phyloP scores from a whole-genome alignment of 2,797 vertebrate species.

The Tauraco hartlaubi region DNA sequence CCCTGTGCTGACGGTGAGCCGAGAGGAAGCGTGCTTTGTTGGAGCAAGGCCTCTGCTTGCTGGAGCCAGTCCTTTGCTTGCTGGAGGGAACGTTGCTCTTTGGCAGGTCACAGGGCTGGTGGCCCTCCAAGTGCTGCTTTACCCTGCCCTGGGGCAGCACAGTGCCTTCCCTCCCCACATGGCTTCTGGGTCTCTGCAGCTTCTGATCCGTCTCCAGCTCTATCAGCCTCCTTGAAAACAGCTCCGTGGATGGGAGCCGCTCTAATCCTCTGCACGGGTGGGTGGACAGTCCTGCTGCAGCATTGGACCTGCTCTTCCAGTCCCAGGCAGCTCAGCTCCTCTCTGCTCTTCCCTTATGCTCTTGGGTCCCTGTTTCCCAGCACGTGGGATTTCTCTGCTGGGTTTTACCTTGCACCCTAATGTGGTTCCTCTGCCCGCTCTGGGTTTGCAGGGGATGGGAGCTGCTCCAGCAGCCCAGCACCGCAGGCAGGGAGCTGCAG shows the following conservation, averaged over 20 bases:
- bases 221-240: not conserved
- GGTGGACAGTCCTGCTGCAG: not conserved
- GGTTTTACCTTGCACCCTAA: not conserved
- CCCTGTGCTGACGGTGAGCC: not conserved
- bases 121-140: not conserved
- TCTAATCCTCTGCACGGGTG: too few species aligned
- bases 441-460: not conserved
- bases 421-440: accelerated
- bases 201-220: not conserved
- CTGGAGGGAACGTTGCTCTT: not conserved
- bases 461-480: not conserved
- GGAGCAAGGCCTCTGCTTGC: not conserved
- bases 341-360: not conserved
- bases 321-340: not conserved
- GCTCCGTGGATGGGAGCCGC: not conserved
- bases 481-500: not conserved
- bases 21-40: not conserved
- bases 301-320: not conserved
- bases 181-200: not conserved
- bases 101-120: not conserved
- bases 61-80: not conserved
- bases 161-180: not conserved
- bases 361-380: not conserved
- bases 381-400: not conserved
- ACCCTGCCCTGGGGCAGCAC: not conserved